Evolutionary conservation across 2,113 vertebrate genomes (phyloP), one percentile per base, ranked within the genome.

Genomic region (Neopipo cinnamomea): DNA sequence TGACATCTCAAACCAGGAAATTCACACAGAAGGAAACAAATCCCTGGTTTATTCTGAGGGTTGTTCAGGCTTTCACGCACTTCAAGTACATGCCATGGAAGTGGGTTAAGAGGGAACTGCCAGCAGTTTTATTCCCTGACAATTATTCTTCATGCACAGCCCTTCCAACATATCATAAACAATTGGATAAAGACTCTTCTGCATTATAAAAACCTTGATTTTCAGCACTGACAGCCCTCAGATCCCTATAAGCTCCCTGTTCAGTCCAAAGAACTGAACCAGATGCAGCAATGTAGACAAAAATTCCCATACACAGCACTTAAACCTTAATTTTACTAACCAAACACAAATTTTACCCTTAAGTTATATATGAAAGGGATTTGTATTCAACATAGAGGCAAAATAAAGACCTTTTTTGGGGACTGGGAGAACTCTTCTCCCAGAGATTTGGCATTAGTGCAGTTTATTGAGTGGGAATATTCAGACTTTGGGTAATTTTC

Each of bases 91-190:
- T 91, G 90, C 76, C 11, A 11, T 61, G 65, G 68, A 91, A 82
- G 83, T 47, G 86, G 88, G 72, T 80, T 88, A 92, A 82, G 81
- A 62, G 83, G 78, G 79, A 96, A 10, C 82, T 94, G 91, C 79
- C 92, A 94, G 88, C 50, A 88, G 75, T 68, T 95, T 93, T 75
- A 85, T 86, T 88, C 84, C 75, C 50, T 78, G 44, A 44, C 70
- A 77, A 70, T 83, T 82, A 44, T 65, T 76, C 42, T 83, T 70
- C 31, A 2, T 12, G 47, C 37, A n/a, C 55, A 88, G 70, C 28
- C 73, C 76, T 81, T 35, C 72, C 14, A 79, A 90, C 84, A 47
- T 70, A 73, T 11, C 80, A 61, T 56, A 85, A 96, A 89, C 94
- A 79, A 41, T 8, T 46, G 85, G 76, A 95, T 79, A 82, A 85